phyloP scores from a whole-genome alignment of 2,888 invertebrate genomes.

The Prosapia bicincta region DNA sequence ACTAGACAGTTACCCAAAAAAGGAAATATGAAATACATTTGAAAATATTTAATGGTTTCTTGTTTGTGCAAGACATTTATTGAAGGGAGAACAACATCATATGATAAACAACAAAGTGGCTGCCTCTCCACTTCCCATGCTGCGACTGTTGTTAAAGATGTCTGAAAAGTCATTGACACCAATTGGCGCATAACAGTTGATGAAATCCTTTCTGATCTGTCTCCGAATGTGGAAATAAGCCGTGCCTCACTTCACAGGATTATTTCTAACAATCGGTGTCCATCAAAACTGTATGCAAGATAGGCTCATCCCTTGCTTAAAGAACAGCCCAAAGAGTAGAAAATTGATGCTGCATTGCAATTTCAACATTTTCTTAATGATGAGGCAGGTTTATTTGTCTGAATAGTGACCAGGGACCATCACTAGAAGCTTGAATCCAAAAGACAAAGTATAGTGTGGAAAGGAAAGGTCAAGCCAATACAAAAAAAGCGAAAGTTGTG shows the following conservation, averaged over 20 bases:
- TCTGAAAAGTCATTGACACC: slow-evolving; percentile 6
- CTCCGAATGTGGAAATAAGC: slow-evolving; percentile 2
- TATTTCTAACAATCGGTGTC: neutral
- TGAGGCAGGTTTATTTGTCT: slow-evolving; percentile 20
- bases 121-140: slow-evolving; percentile 6
- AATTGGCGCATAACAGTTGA: slow-evolving; percentile 6
- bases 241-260: slow-evolving; percentile 18
- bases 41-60: too few relatives aligned
- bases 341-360: slow-evolving; percentile 11
- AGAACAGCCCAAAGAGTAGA: slow-evolving; percentile 28
- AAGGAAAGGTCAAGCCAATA: slow-evolving; percentile 10
- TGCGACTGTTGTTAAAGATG: slow-evolving; percentile 7
- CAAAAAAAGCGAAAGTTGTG: slow-evolving; percentile 8
- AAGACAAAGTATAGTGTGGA: slow-evolving; percentile 25
- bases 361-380: neutral
- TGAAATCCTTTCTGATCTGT: slow-evolving; percentile 6
- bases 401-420: slow-evolving; percentile 27
- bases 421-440: slow-evolving; percentile 28
- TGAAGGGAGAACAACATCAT: slow-evolving; percentile 5
- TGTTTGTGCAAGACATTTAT: slow-evolving; percentile 7
- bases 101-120: neutral
- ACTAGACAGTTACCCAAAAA: too few relatives aligned
- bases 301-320: slow-evolving; percentile 28
- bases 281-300: slow-evolving; percentile 23
- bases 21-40: too few relatives aligned